Base-by-base conservation (phyloP, 2,113 vertebrate genomes). In the Lophius piscatorius region DNA sequence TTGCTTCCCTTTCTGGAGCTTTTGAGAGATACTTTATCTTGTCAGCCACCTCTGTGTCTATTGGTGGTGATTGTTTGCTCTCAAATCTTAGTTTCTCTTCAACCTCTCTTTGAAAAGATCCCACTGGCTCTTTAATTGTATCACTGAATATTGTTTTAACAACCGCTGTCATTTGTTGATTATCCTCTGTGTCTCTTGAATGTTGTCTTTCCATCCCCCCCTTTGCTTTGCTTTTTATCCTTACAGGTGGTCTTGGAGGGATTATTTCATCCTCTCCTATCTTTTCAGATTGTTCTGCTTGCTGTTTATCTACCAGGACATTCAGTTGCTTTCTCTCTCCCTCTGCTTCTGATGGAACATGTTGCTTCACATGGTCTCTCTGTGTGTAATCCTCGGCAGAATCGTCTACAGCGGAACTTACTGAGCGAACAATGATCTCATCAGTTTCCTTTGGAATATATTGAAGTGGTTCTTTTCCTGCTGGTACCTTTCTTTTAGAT, bases 181-280 rank as follows among this genome's bases (percentile, higher is more conserved):
- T 79, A 31, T 79, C 78, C 34, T 87, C 84, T 2, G 60, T 84
- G 44, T 86, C 82, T 10, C 55, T 59, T 50, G 79, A 89, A 16
- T 29, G 18, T 34, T 81, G 70, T 46, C 47, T 87, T 39, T 81
- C 79, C n/a, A 41, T 40, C 24, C 1, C 54, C 1, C 49, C 50
- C 17, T 23, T 88, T 24, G 22, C 10, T 78, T 74, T 88, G 35
- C 61, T 78, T 65, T 80, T 88, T 21, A 39, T 64, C 57, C 87
- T 88, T 1, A n/a, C 14, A 7, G 88, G 86, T 23, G 82, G 72
- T 44, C 76, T 87, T 50, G 82, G 85, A 18, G 47, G 54, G 0
- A 2, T 5, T 9, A 42, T n/a, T 9, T 29, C 64, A 48, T 28
- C 18, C 2, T 55, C 41, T 44, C 38, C 70, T 14, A 2, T 21